phyloP scores from a whole-genome alignment of 2,113 vertebrate species.

The Chlorodrepanis virens region DNA sequence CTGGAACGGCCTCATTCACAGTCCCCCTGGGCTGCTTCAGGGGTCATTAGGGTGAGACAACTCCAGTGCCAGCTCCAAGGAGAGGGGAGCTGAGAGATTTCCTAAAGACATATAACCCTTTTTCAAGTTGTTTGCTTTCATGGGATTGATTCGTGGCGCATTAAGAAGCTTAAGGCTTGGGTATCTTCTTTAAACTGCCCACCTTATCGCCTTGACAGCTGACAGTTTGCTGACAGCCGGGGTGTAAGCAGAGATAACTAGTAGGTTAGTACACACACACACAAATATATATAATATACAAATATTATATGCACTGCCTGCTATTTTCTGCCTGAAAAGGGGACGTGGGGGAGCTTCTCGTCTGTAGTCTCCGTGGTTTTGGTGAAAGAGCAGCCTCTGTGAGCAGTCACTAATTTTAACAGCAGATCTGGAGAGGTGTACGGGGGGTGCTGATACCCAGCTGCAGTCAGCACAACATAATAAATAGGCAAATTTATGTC shows the following conservation, averaged over 20 bases:
- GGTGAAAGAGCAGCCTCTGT: constrained; percentile 6
- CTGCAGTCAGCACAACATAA: neutral
- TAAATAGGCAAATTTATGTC: constrained; percentile 46
- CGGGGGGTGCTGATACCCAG: neutral
- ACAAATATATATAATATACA: constrained; percentile 22
- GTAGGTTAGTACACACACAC: constrained; percentile 63
- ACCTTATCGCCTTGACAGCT: constrained; percentile 68
- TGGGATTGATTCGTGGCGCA: constrained; percentile 74
- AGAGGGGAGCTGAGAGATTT: constrained; percentile 30
- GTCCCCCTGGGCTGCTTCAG: constrained; percentile 65
- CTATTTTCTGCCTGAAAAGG: constrained; percentile 6
- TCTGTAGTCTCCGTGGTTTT: neutral
- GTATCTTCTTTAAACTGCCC: constrained; percentile 74
- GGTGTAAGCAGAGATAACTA: constrained; percentile 69
- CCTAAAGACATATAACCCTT: constrained; percentile 59
- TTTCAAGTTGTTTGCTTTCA: constrained; percentile 75
- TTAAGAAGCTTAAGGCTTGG: constrained; percentile 73
- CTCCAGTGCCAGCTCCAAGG: constrained; percentile 26
- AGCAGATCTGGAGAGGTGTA: neutral
- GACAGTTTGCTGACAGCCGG: constrained; percentile 64
- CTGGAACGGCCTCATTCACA: constrained; percentile 80
- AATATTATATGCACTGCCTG: neutral
- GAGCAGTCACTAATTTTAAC: neutral
- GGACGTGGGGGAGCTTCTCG: neutral
- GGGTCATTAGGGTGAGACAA: constrained; percentile 73